Evolutionary conservation across 2,797 vertebrate species (phyloP).

Genomic region (Loris lydekkerianus): DNA sequence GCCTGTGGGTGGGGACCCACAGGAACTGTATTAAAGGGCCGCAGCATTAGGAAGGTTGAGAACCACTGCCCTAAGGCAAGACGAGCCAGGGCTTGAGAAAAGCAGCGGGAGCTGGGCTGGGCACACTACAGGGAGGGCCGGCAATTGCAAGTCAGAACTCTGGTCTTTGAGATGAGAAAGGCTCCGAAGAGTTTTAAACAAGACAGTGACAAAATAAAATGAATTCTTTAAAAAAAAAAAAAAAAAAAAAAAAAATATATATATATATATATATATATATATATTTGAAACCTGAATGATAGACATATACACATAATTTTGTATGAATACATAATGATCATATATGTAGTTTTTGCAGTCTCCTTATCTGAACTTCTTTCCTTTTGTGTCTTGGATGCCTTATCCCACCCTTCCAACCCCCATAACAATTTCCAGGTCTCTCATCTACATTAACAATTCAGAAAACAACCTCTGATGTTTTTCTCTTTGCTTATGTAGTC

Average conservation of each 20-base stretch:
- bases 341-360: not conserved
- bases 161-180: not conserved
- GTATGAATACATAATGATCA: not conserved
- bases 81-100: not conserved
- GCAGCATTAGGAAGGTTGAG: no score
- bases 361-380: not conserved
- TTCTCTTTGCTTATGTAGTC: not conserved
- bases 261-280: no score
- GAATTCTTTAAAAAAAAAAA: not conserved
- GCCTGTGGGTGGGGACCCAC: no score
- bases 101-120: no score
- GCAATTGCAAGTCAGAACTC: not conserved
- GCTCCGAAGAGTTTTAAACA: not conserved
- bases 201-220: not conserved
- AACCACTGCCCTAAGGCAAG: no score
- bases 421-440: not conserved
- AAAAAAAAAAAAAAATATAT: no score
- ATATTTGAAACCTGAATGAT: not conserved
- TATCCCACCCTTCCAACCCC: not conserved
- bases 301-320: not conserved
- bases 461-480: not conserved
- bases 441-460: not conserved
- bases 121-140: not conserved
- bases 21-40: no score
- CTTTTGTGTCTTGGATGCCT: not conserved